Conservation (phyloP, 2,888 invertebrate species). For the Nomada lathburiana region DNA sequence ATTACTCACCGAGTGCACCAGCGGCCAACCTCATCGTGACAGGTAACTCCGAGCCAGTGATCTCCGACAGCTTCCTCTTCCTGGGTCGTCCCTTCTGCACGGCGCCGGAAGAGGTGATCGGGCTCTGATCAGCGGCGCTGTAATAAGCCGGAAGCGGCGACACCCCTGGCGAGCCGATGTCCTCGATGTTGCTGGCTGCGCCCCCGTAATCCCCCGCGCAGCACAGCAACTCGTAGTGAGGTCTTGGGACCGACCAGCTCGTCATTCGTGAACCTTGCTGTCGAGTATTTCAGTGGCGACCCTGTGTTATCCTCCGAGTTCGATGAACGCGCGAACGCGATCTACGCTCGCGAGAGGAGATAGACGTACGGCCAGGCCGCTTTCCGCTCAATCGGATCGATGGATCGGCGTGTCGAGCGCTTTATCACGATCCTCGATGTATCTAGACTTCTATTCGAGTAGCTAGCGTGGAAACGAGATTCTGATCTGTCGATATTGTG, state of each 20-base stretch:
- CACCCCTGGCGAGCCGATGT: conserved; percentile 86
- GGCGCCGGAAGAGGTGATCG: conserved; percentile 82
- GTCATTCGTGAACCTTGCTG: conserved; percentile 75
- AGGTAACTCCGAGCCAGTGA: conserved; percentile 87
- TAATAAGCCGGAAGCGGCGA: conserved; percentile 88
- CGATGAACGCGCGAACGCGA: conserved; percentile 65
- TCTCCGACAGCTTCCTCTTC: conserved; percentile 89
- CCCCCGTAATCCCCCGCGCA: conserved; percentile 86
- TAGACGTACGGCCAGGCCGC: conserved; percentile 47
- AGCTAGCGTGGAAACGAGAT: no score
- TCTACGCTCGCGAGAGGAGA: conserved; percentile 57
- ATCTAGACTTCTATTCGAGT: no score
- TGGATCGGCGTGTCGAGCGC: conserved; percentile 16
- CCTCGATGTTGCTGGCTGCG: conserved; percentile 87
- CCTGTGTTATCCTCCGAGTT: conserved; percentile 71
- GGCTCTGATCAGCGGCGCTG: conserved; percentile 85
- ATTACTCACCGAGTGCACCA: conserved; percentile 88
- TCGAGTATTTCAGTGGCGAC: conserved; percentile 74
- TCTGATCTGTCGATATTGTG: no score
- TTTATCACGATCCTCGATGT: neutral
- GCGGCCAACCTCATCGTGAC: conserved; percentile 90
- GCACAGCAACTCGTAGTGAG: conserved; percentile 89
- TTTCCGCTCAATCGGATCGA: conserved; percentile 44
- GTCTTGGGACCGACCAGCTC: conserved; percentile 83
- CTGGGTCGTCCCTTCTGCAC: conserved; percentile 92